A percentile compares a stretch with the other conserved stretches of the same genome.
Evolutionary conservation across 2,888 invertebrate genomes (phyloP).

Genomic region (Apodemia mormo): DNA sequence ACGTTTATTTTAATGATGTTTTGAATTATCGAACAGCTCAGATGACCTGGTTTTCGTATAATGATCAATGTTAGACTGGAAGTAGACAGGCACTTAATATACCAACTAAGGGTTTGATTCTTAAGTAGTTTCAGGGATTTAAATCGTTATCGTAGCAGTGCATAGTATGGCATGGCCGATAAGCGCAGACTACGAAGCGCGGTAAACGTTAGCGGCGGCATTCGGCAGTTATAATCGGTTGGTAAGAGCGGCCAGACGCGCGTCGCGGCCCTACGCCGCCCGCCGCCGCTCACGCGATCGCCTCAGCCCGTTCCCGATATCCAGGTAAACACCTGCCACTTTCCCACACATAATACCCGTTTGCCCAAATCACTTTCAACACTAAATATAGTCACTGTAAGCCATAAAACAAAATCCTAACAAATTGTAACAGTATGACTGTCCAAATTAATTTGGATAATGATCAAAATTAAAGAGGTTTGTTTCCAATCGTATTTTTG

Average conservation of each 20-base stretch:
- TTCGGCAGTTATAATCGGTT: constrained; percentile 70
- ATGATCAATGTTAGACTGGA: constrained; percentile 4
- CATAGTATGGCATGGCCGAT: constrained; percentile 64
- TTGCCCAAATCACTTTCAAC: constrained; percentile 29
- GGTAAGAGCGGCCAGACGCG: constrained; percentile 76
- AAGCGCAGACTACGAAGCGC: constrained; percentile 63
- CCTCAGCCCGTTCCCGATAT: constrained; percentile 47
- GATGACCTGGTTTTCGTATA: neutral
- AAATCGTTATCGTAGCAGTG: constrained; percentile 64
- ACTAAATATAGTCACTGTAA: constrained; percentile 29
- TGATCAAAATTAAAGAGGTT: constrained; percentile 38
- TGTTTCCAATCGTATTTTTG: constrained; percentile 40
- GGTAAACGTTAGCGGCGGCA: constrained; percentile 42
- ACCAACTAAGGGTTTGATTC: constrained; percentile 6
- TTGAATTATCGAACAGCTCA: constrained; percentile 6
- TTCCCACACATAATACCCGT: constrained; percentile 35
- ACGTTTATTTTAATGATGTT: constrained; percentile 4
- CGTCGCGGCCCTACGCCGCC: constrained; percentile 59
- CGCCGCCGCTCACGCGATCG: constrained; percentile 53
- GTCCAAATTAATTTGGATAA: constrained; percentile 38
- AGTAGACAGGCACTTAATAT: constrained; percentile 1
- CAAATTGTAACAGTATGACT: constrained; percentile 23
- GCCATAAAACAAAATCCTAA: constrained; percentile 35
- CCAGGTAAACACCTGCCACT: constrained; percentile 65
- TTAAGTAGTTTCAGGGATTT: constrained; percentile 42